Conservation (phyloP, 2,113 vertebrate genomes). For the Plotosus lineatus region DNA sequence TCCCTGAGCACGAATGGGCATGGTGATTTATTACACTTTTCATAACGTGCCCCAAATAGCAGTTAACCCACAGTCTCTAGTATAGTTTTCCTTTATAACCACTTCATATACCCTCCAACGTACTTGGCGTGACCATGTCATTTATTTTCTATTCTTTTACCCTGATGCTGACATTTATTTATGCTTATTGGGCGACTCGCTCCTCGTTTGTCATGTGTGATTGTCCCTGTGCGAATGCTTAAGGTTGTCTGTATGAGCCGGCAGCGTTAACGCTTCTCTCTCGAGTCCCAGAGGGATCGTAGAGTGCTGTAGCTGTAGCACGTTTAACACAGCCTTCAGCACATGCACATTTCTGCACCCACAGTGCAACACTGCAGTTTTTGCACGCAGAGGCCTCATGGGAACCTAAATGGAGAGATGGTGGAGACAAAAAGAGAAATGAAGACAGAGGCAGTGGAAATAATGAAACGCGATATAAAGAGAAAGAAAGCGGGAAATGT, state of each 20-base stretch:
- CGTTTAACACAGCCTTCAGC: conserved; percentile 10
- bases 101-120: background rate
- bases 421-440: background rate
- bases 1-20: conserved; percentile 8
- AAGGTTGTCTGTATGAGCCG: background rate
- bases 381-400: conserved; percentile 12
- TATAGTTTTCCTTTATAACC: background rate
- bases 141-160: background rate
- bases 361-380: conserved; percentile 28
- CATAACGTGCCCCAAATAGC: background rate
- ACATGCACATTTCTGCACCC: conserved; percentile 18
- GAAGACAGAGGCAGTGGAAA: background rate
- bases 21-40: conserved; percentile 30
- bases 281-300: background rate
- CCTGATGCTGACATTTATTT: background rate
- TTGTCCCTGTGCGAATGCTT: conserved; percentile 1
- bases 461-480: conserved; percentile 10
- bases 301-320: background rate
- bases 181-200: background rate
- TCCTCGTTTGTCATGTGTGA: background rate
- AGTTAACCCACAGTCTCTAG: conserved; percentile 6
- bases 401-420: background rate
- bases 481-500: conserved; percentile 17
- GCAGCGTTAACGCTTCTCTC: background rate
- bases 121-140: background rate